Evolutionary conservation across 2,113 vertebrate genomes (phyloP).

Genomic region (Pleuronectes platessa): DNA sequence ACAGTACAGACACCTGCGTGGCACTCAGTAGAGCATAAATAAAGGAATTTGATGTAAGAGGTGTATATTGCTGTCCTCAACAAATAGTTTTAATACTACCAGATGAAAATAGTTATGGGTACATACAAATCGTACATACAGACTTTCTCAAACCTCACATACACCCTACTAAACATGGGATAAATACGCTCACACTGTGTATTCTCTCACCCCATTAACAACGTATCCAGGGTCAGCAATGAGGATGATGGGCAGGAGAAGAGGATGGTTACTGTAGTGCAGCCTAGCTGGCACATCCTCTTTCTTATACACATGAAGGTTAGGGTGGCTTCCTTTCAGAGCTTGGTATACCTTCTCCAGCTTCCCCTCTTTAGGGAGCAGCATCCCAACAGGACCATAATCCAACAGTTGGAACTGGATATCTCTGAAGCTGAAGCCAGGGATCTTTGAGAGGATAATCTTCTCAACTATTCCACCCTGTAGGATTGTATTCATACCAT

Average conservation of each 20-base stretch:
- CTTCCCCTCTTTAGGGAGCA: slow-evolving; percentile 88
- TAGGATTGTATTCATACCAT: slow-evolving; percentile 86
- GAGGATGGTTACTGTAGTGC: slow-evolving; percentile 82
- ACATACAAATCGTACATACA: too few species aligned
- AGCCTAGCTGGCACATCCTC: slow-evolving; percentile 83
- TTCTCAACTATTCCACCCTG: slow-evolving; percentile 59
- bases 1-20: too few species aligned
- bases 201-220: slow-evolving; percentile 86
- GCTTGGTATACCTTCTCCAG: slow-evolving; percentile 85
- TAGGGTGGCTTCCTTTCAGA: slow-evolving; percentile 85
- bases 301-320: slow-evolving; percentile 88
- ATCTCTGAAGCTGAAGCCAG: slow-evolving; percentile 85
- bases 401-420: slow-evolving; percentile 88
- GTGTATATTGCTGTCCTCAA: too few species aligned
- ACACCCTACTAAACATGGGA: not conserved
- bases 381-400: slow-evolving; percentile 86
- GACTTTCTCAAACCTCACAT: too few species aligned
- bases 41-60: too few species aligned
- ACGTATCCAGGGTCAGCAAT: slow-evolving; percentile 87
- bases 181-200: not conserved
- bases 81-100: too few species aligned
- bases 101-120: too few species aligned
- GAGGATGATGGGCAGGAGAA: slow-evolving; percentile 85
- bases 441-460: slow-evolving; percentile 76
- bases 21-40: too few species aligned